Base-by-base conservation (phyloP, 1,140 invertebrate species). In the Drosophila ercepeae region DNA sequence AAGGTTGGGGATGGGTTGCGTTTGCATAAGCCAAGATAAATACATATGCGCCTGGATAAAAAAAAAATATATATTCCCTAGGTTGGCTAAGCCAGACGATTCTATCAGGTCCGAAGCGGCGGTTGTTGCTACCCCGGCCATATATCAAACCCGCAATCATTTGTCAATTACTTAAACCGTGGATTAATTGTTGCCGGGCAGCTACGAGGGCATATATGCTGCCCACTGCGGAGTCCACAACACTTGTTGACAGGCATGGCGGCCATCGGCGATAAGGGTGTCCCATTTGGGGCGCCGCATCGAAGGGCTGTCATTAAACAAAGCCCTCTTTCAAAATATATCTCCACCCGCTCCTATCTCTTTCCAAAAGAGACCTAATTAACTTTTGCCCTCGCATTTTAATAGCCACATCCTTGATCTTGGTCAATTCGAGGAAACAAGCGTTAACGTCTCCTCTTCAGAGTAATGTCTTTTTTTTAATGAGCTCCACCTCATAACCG, bases 101-200 rank as follows among this genome's bases (percentile, higher is more conserved):
- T 50, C 42, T 69, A 53, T 52, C 55, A 39, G 14, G 54, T 19
- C 63, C 21, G 16, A 25, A 3, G 32, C 8, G 44, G 23, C 63
- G 54, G 77, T 72, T 82, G 65, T 58, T 34, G 53, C 9, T 50
- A 53, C 29, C 25, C 11, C 53, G 46, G 39, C 16, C 73, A 81
- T 77, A 86, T 81, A 79, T 88, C 79, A 58, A 71, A 67, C 70
- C 64, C 76, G 70, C 75, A 82, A 88, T 88, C 82, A 88, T 88
- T 88, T 88, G 82, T 88, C 82, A 88, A 88, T 88, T 88, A 82
- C 82, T 88, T 88, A 88, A 88, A 61, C 74, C 82, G 25, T 61
- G 77, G 82, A 88, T 88, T 88, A 88, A 88, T 84, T 84, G 82
- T 73, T 52, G 70, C 49, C 69, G 68, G 51, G 48, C 72, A 45